phyloP scores from a whole-genome alignment of 2,113 vertebrate genomes.

The Tor tambroides region DNA sequence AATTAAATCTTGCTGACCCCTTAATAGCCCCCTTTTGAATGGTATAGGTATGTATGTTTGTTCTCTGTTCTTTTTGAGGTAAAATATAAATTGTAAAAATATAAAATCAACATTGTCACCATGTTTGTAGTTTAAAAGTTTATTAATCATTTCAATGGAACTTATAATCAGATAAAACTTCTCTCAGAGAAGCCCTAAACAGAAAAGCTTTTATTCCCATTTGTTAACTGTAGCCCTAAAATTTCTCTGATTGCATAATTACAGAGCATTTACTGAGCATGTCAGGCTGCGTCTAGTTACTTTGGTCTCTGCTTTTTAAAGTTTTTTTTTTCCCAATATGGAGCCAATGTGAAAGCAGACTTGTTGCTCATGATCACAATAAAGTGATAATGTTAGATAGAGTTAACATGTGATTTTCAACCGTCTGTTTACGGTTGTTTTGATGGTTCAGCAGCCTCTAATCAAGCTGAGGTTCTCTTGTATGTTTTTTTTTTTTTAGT shows the following conservation, averaged over 20 bases:
- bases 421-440: not conserved
- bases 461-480: not conserved
- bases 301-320: slow-evolving; percentile 2
- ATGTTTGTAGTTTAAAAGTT: not conserved
- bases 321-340: not conserved
- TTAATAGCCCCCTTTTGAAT: too few relatives aligned
- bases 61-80: not conserved
- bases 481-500: not conserved
- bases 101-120: not conserved
- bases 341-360: not conserved
- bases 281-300: slow-evolving; percentile 5
- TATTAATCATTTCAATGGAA: not conserved
- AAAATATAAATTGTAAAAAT: too few relatives aligned
- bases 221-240: not conserved
- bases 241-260: slow-evolving; percentile 23
- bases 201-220: slow-evolving; percentile 1
- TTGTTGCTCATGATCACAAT: not conserved
- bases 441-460: not conserved
- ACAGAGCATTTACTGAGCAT: slow-evolving; percentile 27
- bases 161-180: not conserved
- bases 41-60: not conserved
- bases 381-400: not conserved
- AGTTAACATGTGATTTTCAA: not conserved
- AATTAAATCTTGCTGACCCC: too few relatives aligned
- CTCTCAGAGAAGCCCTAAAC: not conserved